Base-by-base conservation (phyloP, 2,888 invertebrate genomes). In the Heliconius hortense region DNA sequence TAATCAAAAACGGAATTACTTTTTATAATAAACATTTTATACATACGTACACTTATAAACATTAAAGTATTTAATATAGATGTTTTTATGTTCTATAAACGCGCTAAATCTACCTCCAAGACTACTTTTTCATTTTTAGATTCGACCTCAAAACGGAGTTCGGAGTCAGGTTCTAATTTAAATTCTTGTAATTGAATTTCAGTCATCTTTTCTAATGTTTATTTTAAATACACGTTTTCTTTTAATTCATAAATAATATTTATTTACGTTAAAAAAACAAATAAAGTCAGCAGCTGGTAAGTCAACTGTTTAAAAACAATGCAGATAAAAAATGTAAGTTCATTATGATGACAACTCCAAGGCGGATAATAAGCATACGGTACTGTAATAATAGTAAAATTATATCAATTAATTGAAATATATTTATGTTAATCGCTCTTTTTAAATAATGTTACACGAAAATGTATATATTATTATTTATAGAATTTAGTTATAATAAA, bases 101-200 rank as follows among this genome's bases (percentile, higher is more conserved):
- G 35, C 35, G 35, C 35, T 10, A 35, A 35, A 39, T 26, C 10
- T 62, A 97, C 97, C 94, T 97, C 97, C 76, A 98, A 93, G 76
- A 95, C 95, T 3, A 97, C 97, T 93, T 97, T 97, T 86, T 97
- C 97, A 88, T 96, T 96, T 90, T 97, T 97, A 5, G 96, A 95
- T 93, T 98, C 98, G 0, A 98, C 97, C 95, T 99, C 99, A 89
- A 99, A 98, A 69, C 99, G 96, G n/a, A 99, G 93, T 89, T 99
- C 99, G 18, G 97, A 96, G 86, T 98, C 98, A 0, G 96, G 95
- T 77, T 98, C 98, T 73, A 99, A 92, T 86, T 97, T 97, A 84
- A 97, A 98, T 86, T 98, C 98, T 89, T 94, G 94, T 77, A 93
- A 80, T 81, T 94, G 93, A 60, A 92, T 90, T 86, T 94, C 94